These are phyloP conservation scores for Belonocnema kinseyi DNA, from an alignment of 1,140 invertebrate genomes.

Conservation along the genomic window DNA sequence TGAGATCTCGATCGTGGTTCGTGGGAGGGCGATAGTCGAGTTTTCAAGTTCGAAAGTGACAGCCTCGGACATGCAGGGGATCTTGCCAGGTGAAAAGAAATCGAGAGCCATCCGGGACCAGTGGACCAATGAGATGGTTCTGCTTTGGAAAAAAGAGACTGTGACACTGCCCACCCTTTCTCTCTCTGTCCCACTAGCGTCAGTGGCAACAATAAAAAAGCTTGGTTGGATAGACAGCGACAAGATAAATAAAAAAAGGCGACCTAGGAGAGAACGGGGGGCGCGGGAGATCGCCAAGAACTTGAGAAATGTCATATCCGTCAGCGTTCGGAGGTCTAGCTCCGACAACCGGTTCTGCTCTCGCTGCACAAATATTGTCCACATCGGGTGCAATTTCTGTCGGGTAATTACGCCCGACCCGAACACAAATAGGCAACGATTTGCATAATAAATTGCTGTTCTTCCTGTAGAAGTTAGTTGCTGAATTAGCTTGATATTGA, in stretches of 20 bases:
- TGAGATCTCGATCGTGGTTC: conserved; percentile 2
- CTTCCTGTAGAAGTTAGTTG: conserved; percentile 11
- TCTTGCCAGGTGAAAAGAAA: conserved; percentile 35
- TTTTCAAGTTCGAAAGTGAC: conserved; percentile 45
- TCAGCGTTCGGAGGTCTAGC: conserved; percentile 60
- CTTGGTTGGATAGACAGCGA: conserved; percentile 16
- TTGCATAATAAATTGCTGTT: conserved; percentile 57
- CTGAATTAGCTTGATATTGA: conserved; percentile 34
- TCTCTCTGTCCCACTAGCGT: conserved; percentile 7
- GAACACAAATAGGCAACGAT: conserved; percentile 36
- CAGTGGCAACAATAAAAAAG: conserved; percentile 9
- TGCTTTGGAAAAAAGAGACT: conserved; percentile 3
- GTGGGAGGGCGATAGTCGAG: conserved; percentile 39
- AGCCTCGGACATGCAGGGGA: conserved; percentile 1
- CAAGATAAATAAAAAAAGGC: conserved; percentile 44
- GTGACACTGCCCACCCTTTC: not conserved
- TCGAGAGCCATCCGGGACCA: not conserved
- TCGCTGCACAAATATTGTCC: conserved; percentile 38
- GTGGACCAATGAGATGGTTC: not conserved
- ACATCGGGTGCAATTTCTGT: conserved; percentile 43
- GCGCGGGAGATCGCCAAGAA: conserved; percentile 52
- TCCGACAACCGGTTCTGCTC: conserved; percentile 42
- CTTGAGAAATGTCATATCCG: conserved; percentile 71
- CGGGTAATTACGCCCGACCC: conserved; percentile 44
- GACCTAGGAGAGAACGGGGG: not conserved